These are phyloP conservation scores for Gallinago stenura DNA, from an alignment of 2,797 vertebrate species.

Conservation along the genomic window DNA sequence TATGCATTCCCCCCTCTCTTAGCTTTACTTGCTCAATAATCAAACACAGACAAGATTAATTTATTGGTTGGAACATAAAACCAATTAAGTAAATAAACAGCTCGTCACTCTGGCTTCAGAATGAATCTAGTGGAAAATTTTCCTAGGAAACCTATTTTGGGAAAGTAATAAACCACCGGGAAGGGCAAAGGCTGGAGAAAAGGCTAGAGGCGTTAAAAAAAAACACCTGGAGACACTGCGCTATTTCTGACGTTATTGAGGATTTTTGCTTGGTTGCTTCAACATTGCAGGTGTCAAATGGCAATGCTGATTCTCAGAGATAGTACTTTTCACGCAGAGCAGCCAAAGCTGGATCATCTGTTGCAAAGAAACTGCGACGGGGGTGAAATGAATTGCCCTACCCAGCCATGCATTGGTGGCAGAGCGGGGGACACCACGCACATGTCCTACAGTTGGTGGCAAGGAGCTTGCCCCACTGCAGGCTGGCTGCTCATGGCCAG, in stretches of 20 bases:
- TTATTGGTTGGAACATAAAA: slow-evolving; percentile 24
- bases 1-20: not conserved
- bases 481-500: not conserved
- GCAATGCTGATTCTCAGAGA: not conserved
- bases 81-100: slow-evolving; percentile 61
- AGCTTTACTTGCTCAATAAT: slow-evolving; percentile 5
- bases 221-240: not conserved
- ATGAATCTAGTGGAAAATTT: slow-evolving; percentile 14
- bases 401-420: no score
- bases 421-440: not conserved
- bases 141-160: slow-evolving; percentile 43
- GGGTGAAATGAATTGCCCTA: not conserved
- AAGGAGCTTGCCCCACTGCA: not conserved
- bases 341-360: not conserved
- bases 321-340: not conserved
- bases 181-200: slow-evolving; percentile 21
- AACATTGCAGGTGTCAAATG: not conserved
- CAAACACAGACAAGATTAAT: slow-evolving; percentile 16
- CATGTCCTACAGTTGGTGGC: fast-evolving
- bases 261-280: not conserved
- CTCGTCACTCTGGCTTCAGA: slow-evolving; percentile 7
- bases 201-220: not conserved
- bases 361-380: not conserved
- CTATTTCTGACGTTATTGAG: not conserved
- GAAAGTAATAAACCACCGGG: slow-evolving; percentile 43